Evolutionary conservation across 2,797 vertebrate species (phyloP), one percentile per base, ranked within the genome.

Genomic region (Semaprochilodus insignis): DNA sequence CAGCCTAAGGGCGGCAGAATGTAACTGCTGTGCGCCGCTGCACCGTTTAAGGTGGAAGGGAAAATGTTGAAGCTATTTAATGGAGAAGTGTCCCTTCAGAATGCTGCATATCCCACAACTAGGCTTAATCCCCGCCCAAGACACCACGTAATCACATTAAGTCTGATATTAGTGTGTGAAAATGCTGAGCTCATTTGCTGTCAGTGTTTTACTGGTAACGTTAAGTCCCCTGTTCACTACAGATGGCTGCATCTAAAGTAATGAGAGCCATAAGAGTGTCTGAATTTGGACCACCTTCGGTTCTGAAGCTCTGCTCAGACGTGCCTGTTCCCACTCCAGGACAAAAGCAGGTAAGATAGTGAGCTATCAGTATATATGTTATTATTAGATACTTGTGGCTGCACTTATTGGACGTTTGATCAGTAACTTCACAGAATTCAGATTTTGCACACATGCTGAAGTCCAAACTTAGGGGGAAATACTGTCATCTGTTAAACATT

Each of bases 181-280:
- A 51, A 71, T 51, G 44, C 67, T 71, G 36, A 70, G 11, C 1
- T 85, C 21, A 44, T 25, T 21, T 34, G 52, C 6, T 81, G 36
- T 11, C 23, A 23, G 3, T 27, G 14, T 40, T 36, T 34, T 27
- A 70, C 67, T 67, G 71, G 23, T 25, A 15, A 5, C 31, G 31
- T 31, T 1, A 70, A 1, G 8, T 11, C 0, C 19, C 7, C 1
- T 3, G 7, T 51, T 52, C 27, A 5, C 11, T 15, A n/a, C 72
- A 40, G 19, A 95, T 96, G 95, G 92, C 96, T 6, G 89, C 91
- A 78, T 88, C 88, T 86, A 93, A 84, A 48, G 36, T 96, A 83
- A 99, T 99, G 97, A 95, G 92, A 87, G 97, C 96, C 1, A 86
- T 99, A 85, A 88, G 93, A 82, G 97, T 99, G 65, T 93, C 93